Evolutionary conservation across 2,113 vertebrate genomes (phyloP).

Genomic region (Myotis davidii): DNA sequence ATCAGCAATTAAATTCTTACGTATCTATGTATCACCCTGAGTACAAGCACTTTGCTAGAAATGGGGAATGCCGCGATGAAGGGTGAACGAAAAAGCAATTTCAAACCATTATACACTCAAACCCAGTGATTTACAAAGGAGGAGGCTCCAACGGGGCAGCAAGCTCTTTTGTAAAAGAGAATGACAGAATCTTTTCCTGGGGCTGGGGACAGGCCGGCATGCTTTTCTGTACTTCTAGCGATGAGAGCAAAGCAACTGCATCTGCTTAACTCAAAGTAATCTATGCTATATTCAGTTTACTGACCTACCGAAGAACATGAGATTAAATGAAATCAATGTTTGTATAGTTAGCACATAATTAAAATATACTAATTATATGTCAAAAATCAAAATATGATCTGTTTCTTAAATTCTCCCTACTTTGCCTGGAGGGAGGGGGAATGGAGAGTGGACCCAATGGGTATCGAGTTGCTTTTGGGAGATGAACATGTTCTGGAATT

Average conservation of each 20-base stretch:
- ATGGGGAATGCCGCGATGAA: not conserved
- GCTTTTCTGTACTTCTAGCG: not conserved
- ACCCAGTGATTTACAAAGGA: not conserved
- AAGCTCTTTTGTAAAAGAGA: not conserved
- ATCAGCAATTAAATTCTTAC: not conserved
- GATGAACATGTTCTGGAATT: not conserved
- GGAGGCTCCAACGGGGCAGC: not conserved
- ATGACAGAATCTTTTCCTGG: not conserved
- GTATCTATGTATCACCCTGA: not conserved
- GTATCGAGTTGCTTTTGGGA: not conserved
- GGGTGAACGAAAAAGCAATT: not conserved
- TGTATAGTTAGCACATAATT: not conserved
- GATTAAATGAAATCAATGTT: not conserved
- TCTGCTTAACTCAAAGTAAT: not conserved
- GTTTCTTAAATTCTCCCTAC: not conserved
- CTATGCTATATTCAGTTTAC: not conserved
- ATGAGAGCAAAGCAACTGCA: not conserved
- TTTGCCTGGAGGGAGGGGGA: not conserved
- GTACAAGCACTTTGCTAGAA: not conserved
- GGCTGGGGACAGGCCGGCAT: not conserved
- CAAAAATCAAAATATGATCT: not conserved
- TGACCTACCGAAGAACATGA: not conserved
- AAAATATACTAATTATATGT: not conserved
- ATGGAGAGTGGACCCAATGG: not conserved
- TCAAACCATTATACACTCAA: not conserved